Conservation (phyloP, 1,140 invertebrate genomes). For the Orius insidiosus region DNA sequence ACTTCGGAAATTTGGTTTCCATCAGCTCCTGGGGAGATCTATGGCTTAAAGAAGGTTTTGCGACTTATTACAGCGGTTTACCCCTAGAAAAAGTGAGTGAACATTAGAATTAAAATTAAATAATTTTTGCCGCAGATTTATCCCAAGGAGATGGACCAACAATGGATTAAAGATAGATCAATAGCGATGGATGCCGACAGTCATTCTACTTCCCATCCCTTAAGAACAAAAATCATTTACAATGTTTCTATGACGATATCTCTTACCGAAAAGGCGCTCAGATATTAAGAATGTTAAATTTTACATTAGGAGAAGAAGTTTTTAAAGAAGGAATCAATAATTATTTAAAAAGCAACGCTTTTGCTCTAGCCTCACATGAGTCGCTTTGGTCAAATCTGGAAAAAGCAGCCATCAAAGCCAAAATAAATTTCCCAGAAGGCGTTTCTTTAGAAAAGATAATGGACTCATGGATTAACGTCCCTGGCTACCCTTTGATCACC, state of each 20-base stretch:
- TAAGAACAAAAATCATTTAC: too few relatives aligned
- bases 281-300: constrained; percentile 64
- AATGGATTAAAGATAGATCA: too few relatives aligned
- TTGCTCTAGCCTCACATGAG: constrained; percentile 11
- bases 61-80: constrained; percentile 26
- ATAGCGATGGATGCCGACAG: too few relatives aligned
- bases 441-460: constrained; percentile 26
- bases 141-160: too few relatives aligned
- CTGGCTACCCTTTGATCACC: constrained; percentile 53
- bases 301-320: constrained; percentile 46
- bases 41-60: constrained; percentile 39
- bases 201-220: too few relatives aligned
- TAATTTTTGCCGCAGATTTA: too few relatives aligned
- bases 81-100: too few relatives aligned
- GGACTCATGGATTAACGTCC: constrained; percentile 52
- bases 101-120: too few relatives aligned
- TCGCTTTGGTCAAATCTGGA: constrained; percentile 15
- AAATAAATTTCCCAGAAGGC: constrained; percentile 17
- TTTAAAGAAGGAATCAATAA: constrained; percentile 47
- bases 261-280: too few relatives aligned
- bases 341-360: constrained; percentile 30
- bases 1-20: constrained; percentile 32
- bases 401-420: not conserved
- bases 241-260: too few relatives aligned
- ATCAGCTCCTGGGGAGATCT: constrained; percentile 28